phyloP scores from a whole-genome alignment of 2,113 vertebrate genomes.

The Caranx ignobilis region DNA sequence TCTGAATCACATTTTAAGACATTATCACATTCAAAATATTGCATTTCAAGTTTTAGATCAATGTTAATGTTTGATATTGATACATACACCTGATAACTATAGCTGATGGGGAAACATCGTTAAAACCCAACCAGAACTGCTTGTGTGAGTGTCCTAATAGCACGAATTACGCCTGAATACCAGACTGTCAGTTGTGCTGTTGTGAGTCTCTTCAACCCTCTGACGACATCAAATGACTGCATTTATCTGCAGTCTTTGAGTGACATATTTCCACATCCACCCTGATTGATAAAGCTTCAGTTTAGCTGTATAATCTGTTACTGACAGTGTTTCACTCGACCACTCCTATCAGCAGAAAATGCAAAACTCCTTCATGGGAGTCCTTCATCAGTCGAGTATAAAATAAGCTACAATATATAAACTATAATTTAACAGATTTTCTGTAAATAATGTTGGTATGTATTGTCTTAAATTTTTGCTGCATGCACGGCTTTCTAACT shows the following conservation, averaged over 20 bases:
- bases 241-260: neutral
- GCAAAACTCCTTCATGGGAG: too few relatives aligned
- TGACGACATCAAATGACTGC: neutral
- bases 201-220: neutral
- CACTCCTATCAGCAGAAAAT: too few relatives aligned
- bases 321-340: too few relatives aligned
- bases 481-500: too few relatives aligned
- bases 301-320: too few relatives aligned
- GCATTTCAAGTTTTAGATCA: conserved; percentile 23
- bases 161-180: neutral
- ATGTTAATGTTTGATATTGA: conserved; percentile 7
- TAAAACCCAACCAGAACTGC: neutral
- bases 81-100: neutral
- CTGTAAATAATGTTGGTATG: too few relatives aligned
- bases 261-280: neutral
- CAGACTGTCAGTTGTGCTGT: neutral
- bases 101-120: neutral
- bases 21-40: conserved; percentile 21
- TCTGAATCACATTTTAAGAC: conserved; percentile 29
- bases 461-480: too few relatives aligned
- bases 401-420: too few relatives aligned
- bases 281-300: too few relatives aligned
- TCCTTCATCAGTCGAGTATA: too few relatives aligned
- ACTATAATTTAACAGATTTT: too few relatives aligned
- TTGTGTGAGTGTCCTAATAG: neutral